Conservation (phyloP, 1,140 invertebrate species). For the Heliothis virescens region DNA sequence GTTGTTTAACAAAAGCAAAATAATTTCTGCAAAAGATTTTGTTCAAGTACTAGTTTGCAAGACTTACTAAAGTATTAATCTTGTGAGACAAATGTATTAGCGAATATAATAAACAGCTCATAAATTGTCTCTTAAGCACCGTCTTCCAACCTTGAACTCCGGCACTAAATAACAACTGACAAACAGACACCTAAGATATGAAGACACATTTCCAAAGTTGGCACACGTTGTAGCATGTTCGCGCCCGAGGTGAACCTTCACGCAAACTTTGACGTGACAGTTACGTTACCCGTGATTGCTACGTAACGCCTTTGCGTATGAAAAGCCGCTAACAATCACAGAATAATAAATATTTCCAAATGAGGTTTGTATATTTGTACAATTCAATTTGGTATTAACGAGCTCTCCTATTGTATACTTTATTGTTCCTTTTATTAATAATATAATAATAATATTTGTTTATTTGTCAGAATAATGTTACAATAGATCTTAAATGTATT, state of each 20-base stretch:
- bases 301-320: conserved; percentile 30
- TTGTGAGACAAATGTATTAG: no score
- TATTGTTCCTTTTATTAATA: neutral
- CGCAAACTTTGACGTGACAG: conserved; percentile 40
- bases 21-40: no score
- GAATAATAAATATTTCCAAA: conserved; percentile 36
- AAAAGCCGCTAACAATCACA: conserved; percentile 50
- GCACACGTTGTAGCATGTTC: conserved; percentile 42
- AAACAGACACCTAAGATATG: conserved; percentile 45
- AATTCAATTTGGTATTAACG: conserved; percentile 12
- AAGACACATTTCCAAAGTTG: conserved; percentile 40
- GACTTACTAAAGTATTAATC: no score
- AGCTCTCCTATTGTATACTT: conserved; percentile 3
- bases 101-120: neutral
- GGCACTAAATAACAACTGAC: conserved; percentile 11
- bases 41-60: no score
- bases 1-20: no score
- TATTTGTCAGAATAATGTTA: no score
- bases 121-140: conserved; percentile 6
- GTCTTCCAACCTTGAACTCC: conserved; percentile 21
- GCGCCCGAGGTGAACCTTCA: conserved; percentile 29
- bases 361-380: conserved; percentile 25
- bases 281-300: conserved; percentile 45
- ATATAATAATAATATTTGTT: no score
- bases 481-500: no score